phyloP scores from a whole-genome alignment of 92 coral and sea anemone species.

The Zoanthus sansibaricus region DNA sequence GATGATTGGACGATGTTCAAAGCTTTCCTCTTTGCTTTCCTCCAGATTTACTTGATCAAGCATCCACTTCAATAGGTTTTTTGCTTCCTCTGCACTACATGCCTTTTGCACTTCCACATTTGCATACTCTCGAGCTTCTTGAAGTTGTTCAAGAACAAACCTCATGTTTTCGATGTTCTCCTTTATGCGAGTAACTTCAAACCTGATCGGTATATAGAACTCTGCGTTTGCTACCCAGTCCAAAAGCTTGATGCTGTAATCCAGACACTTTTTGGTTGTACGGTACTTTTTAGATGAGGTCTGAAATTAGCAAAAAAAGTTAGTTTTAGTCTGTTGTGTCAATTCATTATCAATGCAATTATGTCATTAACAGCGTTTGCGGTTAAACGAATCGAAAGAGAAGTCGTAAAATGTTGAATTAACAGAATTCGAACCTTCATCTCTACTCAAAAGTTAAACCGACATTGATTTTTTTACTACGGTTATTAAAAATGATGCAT shows the following conservation, averaged over 20 bases:
- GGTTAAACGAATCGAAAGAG: too few relatives aligned
- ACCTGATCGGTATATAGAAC: constrained; percentile 7
- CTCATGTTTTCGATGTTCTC: constrained; percentile 14
- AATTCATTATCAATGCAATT: too few relatives aligned
- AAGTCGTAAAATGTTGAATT: too few relatives aligned
- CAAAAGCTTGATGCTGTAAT: constrained; percentile 19
- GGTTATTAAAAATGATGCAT: too few relatives aligned
- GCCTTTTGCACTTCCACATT: neutral
- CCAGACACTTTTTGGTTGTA: constrained; percentile 10
- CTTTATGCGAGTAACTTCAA: neutral
- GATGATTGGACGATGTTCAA: constrained; percentile 22
- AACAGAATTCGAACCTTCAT: too few relatives aligned
- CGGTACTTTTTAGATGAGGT: neutral
- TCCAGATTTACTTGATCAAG: neutral
- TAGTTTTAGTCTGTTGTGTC: too few relatives aligned
- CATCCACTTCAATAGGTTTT: constrained; percentile 1
- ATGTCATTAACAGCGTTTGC: too few relatives aligned
- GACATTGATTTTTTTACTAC: too few relatives aligned
- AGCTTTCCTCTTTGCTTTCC: neutral
- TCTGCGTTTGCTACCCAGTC: neutral
- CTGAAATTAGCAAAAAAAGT: neutral
- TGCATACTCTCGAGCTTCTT: neutral
- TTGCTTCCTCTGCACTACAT: neutral
- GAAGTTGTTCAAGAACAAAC: neutral
- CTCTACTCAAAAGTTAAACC: too few relatives aligned